These are phyloP conservation scores for Pteromalus puparum DNA, from an alignment of 1,140 invertebrate genomes.

Conservation along the genomic window DNA sequence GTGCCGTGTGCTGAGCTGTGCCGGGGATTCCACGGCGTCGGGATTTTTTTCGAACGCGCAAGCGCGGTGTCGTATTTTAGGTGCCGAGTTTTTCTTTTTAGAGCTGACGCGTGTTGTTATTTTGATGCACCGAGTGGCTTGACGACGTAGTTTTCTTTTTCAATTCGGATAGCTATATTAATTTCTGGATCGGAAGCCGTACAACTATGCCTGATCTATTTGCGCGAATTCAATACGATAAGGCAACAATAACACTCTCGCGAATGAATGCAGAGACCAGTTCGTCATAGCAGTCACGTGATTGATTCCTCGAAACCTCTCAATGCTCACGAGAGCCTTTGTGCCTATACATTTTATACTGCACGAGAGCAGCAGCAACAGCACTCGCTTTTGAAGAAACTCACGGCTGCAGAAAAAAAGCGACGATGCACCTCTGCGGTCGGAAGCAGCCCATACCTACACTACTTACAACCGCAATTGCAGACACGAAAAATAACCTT, in stretches of 20 bases:
- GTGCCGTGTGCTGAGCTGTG: not conserved
- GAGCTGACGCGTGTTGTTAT: not conserved
- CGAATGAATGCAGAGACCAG: not conserved
- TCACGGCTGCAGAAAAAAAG: not conserved
- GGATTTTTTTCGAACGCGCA: not conserved
- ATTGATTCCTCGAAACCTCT: slow-evolving; percentile 31
- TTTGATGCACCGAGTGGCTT: not conserved
- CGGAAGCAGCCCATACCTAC: too few relatives aligned
- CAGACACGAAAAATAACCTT: not conserved
- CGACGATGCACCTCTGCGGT: not conserved
- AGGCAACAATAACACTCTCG: slow-evolving; percentile 35
- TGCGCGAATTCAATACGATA: slow-evolving; percentile 36
- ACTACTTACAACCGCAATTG: not conserved
- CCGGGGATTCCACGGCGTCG: not conserved
- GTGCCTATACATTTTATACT: too few relatives aligned
- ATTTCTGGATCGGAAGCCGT: not conserved
- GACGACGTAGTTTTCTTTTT: too few relatives aligned
- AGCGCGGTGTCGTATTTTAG: not conserved
- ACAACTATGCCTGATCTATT: slow-evolving; percentile 1
- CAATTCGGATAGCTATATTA: too few relatives aligned
- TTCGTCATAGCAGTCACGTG: not conserved
- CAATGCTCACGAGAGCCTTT: not conserved
- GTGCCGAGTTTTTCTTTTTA: not conserved
- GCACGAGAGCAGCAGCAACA: too few relatives aligned
- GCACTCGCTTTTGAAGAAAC: too few relatives aligned